phyloP scores from a whole-genome alignment of 1,140 invertebrate species.

The Laodelphax striatellus region DNA sequence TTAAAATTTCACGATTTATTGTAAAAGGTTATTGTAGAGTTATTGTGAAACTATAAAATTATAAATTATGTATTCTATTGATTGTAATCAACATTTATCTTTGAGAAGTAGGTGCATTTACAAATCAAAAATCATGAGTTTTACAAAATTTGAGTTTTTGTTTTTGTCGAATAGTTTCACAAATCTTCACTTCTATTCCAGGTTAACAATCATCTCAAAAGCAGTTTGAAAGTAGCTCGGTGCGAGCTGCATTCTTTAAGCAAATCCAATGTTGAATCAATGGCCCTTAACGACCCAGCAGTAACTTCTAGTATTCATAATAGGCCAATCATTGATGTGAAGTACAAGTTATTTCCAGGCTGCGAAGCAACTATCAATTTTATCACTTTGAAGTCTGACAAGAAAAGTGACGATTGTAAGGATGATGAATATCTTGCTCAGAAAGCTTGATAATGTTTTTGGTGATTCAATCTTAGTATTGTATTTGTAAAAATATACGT shows the following conservation, averaged over 20 bases:
- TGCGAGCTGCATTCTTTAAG: neutral
- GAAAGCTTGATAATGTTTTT: no score
- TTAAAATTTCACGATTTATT: neutral
- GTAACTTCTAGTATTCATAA: neutral
- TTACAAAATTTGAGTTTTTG: no score
- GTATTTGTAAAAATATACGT: no score
- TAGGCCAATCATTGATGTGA: neutral
- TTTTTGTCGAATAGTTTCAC: neutral
- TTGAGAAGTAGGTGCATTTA: no score
- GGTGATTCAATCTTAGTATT: no score
- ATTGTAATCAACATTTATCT: no score
- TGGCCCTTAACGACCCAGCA: neutral
- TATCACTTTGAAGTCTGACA: neutral
- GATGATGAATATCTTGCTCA: no score
- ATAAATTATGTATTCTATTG: no score
- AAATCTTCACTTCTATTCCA: neutral
- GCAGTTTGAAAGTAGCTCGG: neutral
- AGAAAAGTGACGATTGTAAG: no score
- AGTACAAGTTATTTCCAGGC: neutral
- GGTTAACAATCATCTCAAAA: slow-evolving; percentile 17
- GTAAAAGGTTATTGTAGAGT: no score
- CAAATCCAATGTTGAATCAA: neutral
- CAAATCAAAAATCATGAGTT: no score
- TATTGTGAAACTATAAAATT: no score
- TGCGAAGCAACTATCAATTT: neutral